Conservation (phyloP, 1,140 invertebrate genomes). For the Nymphalis io region DNA sequence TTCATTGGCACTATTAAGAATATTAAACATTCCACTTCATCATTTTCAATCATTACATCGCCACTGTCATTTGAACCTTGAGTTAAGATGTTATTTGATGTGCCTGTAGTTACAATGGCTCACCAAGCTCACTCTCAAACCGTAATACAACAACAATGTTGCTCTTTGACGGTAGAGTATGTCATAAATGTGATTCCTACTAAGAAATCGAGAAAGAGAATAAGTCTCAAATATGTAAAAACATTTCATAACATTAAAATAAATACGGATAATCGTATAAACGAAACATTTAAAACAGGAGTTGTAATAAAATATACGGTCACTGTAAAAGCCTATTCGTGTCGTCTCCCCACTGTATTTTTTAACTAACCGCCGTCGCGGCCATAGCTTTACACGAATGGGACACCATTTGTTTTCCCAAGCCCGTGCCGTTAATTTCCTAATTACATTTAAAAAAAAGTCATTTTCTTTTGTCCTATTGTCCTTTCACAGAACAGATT, state of each 20-base stretch:
- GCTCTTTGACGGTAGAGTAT: too few relatives aligned
- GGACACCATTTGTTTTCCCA: constrained; percentile 64
- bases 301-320: constrained; percentile 29
- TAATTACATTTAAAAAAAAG: constrained; percentile 76
- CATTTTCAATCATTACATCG: too few relatives aligned
- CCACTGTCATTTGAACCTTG: too few relatives aligned
- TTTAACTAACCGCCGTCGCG: constrained; percentile 47
- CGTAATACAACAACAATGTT: too few relatives aligned
- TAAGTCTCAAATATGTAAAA: too few relatives aligned
- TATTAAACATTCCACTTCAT: too few relatives aligned
- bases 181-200: too few relatives aligned
- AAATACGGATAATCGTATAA: neutral
- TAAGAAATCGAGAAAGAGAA: too few relatives aligned
- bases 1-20: too few relatives aligned
- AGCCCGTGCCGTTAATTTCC: constrained; percentile 75
- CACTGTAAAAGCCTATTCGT: constrained; percentile 34
- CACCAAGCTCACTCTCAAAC: too few relatives aligned
- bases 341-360: constrained; percentile 31
- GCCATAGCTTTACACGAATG: constrained; percentile 58
- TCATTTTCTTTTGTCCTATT: constrained; percentile 63
- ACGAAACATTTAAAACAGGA: constrained; percentile 20
- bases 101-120: too few relatives aligned
- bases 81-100: too few relatives aligned
- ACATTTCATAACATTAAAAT: neutral
- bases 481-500: constrained; percentile 11